Evolutionary conservation across 92 coral and sea anemone species (phyloP), one percentile per base, ranked within the genome.

Genomic region (Diadumene lineata): DNA sequence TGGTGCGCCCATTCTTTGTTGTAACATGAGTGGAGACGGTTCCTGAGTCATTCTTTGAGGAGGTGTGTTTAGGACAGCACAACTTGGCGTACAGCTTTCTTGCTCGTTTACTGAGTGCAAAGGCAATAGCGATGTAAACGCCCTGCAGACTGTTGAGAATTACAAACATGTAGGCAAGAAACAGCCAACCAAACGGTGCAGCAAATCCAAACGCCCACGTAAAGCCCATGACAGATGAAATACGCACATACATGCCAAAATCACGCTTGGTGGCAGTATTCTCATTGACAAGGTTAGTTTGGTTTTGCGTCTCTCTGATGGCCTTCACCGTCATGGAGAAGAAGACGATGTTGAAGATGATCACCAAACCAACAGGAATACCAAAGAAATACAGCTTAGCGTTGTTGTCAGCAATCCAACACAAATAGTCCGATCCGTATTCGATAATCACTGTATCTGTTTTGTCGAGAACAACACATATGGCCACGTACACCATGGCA

Each of bases 191-290:
- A 63, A 61, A 75, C 19, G 62, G 69, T 27, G 70, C 72, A 64
- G 72, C 80, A 44, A 85, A 85, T 7, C 90, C 86, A 63, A 81
- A 85, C 26, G 75, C 68, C 90, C 90, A 85, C 22, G 83, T 81
- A 28, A 85, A 81, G 17, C 90, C 90, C 90, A 81, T 80, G 27
- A 85, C 72, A 6, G 78, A 58, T 22, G 69, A 76, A 43, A 85
- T 85, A 27, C 81, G 64, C 31, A 81, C 26, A 56, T 60, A 85
- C 34, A 85, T 34, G 6, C 34, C 66, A 26, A 82, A 70, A 27
- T 38, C 67, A 3, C 23, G 58, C 30, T 46, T 69, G 6, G 21
- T 56, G 19, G 22, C 64, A 7, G 78, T 30, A 10, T 76, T 43
- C 6, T 53, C 26, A 0, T 69, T 34, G 22, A 64, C 43, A 43